Conservation (phyloP, 2,797 vertebrate species). For the Platalea minor region DNA sequence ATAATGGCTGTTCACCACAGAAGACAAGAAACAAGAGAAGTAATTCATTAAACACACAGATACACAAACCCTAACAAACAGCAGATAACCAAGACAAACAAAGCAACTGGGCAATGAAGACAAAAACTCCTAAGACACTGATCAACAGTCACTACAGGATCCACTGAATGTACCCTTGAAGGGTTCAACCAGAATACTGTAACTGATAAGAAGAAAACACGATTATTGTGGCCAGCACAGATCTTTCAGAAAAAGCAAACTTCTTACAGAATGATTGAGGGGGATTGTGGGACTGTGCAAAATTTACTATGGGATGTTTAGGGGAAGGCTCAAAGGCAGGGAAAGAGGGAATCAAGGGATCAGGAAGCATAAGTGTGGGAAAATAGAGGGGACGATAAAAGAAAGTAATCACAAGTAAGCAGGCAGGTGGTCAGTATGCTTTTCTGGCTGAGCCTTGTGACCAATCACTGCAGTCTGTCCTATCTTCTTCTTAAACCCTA, state of each 20-base stretch:
- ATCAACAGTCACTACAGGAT: neutral
- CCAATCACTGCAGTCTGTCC: neutral
- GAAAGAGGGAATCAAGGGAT: neutral
- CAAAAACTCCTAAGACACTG: neutral
- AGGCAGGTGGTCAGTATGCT: neutral
- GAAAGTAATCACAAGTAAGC: neutral
- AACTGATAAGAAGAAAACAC: neutral
- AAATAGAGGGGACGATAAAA: neutral
- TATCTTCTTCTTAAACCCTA: neutral
- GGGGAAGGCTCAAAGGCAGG: neutral
- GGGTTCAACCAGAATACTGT: neutral
- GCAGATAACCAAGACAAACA: neutral
- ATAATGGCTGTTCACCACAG: neutral
- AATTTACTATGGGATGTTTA: neutral
- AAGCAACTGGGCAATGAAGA: neutral
- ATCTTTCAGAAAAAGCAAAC: neutral
- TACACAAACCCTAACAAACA: neutral
- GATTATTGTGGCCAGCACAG: neutral
- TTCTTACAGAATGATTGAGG: neutral
- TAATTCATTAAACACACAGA: neutral
- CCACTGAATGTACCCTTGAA: neutral
- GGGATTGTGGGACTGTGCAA: neutral
- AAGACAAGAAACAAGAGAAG: neutral
- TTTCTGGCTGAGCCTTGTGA: neutral
- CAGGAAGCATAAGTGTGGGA: neutral